phyloP scores from a whole-genome alignment of 92 coral and sea anemone genomes.

The Phenganax marumi region DNA sequence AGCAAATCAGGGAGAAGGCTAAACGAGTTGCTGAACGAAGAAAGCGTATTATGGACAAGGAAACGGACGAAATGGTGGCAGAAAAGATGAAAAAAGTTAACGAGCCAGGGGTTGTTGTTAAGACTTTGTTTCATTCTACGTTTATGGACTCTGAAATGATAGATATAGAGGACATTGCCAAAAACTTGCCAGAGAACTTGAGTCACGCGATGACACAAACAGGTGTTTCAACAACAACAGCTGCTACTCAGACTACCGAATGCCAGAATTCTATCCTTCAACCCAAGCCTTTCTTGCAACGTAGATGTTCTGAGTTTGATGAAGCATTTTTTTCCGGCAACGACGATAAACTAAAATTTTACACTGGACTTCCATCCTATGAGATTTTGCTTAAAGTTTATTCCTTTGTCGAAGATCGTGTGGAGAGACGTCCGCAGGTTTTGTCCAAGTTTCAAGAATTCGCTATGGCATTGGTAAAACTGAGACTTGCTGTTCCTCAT shows the following conservation, averaged over 20 bases:
- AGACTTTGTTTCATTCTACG: not conserved
- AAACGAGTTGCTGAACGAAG: conserved; percentile 13
- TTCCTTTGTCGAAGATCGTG: conserved; percentile 49
- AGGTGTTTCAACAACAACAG: conserved; percentile 8
- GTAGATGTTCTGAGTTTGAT: conserved; percentile 43
- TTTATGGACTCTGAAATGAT: conserved; percentile 10
- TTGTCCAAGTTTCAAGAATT: conserved; percentile 38
- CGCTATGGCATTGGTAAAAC: conserved; percentile 31
- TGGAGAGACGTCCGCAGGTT: conserved; percentile 61
- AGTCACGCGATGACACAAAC: conserved; percentile 5
- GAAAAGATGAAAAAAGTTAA: conserved; percentile 7
- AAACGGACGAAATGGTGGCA: not conserved
- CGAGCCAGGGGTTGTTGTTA: conserved; percentile 14
- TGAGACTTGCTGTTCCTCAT: conserved; percentile 47
- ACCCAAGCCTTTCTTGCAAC: not conserved
- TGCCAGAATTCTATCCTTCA: conserved; percentile 24
- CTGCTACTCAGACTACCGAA: conserved; percentile 12
- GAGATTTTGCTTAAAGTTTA: conserved; percentile 37
- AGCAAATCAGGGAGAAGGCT: conserved; percentile 13
- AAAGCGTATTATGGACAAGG: not conserved
- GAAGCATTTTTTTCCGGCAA: conserved; percentile 44
- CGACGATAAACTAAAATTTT: conserved; percentile 51
- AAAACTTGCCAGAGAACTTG: conserved; percentile 12
- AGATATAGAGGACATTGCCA: conserved; percentile 13
- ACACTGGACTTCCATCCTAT: conserved; percentile 45